Evolutionary conservation across 2,113 vertebrate genomes (phyloP), one percentile per base, ranked within the genome.

Genomic region (Emydura subglobosa): DNA sequence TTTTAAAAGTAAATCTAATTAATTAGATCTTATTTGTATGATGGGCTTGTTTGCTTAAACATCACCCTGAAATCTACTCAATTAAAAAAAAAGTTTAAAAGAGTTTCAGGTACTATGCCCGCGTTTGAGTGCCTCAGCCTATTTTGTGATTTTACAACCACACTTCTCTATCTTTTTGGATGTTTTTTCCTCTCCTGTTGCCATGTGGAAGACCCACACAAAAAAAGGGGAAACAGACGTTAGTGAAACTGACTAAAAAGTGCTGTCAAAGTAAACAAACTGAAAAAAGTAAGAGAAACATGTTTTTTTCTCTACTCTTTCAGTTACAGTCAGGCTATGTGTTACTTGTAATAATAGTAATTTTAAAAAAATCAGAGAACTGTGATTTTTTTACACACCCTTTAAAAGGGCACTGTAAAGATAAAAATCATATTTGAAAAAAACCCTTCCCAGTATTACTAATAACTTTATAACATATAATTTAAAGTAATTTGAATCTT

Each of bases 301-400:
- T 82, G 21, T 89, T 94, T 82, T 53, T 13, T 50, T 61, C 61
- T 42, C 29, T 29, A 78, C 53, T 65, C 44, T 78, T 84, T 85
- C 91, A 83, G 44, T 89, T 80, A 80, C 7, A 87, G 17, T 27
- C 61, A 72, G 19, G 9, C 65, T 39, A 39, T 4, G 19, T 39
- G n/a, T 72, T 22, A 10, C 19, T 22, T 72, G n/a, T 39, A 72
- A 39, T 72, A 68, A 12, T 14, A 34, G 81, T 17, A 1, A 7
- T 89, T 91, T 47, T 72, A 87, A 82, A 61, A 92, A 89, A 94
- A 79, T 14, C 61, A 61, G 88, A 94, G 92, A 87, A 55, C 1
- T 17, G n/a, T n/a, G 10, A 76, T 83, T 80, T 83, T 76, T 0
- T 0, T 6, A 82, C 13, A 16, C 14, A 93, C 19, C 53, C 39